Percentiles rank a stretch among this genome's conserved stretches.
These are phyloP conservation scores for Thaumatotibia leucotreta DNA, from an alignment of 1,140 invertebrate species.

Conservation along the genomic window DNA sequence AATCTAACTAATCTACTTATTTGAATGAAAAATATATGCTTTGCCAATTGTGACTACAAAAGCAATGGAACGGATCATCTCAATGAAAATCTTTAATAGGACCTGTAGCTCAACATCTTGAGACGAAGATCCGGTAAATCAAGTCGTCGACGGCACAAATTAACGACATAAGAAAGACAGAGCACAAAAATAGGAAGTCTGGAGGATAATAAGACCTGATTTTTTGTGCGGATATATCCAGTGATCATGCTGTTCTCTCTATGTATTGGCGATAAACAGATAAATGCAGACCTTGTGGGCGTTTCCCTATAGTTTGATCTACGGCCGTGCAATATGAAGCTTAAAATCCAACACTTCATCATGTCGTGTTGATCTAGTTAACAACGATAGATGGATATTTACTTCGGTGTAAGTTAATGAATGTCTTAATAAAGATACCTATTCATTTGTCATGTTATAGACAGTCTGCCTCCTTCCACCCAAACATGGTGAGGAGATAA, in stretches of 20 bases:
- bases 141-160: too few relatives aligned
- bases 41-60: too few relatives aligned
- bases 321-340: slow-evolving; percentile 3
- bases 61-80: too few relatives aligned
- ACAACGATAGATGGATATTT: background rate
- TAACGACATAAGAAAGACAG: too few relatives aligned
- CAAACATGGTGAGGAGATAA: background rate
- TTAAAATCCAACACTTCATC: background rate
- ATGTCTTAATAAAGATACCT: background rate
- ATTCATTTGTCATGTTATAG: background rate
- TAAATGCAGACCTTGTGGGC: slow-evolving; percentile 8
- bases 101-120: too few relatives aligned
- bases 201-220: too few relatives aligned
- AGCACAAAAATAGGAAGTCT: too few relatives aligned
- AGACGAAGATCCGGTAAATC: too few relatives aligned
- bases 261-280: background rate
- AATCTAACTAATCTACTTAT: too few relatives aligned
- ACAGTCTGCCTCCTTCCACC: background rate
- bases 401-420: background rate
- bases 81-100: too few relatives aligned
- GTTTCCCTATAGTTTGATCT: slow-evolving; percentile 10
- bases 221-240: too few relatives aligned
- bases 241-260: background rate
- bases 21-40: too few relatives aligned
- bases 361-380: background rate